phyloP scores from a whole-genome alignment of 2,113 vertebrate species.

The Rutilus rutilus region DNA sequence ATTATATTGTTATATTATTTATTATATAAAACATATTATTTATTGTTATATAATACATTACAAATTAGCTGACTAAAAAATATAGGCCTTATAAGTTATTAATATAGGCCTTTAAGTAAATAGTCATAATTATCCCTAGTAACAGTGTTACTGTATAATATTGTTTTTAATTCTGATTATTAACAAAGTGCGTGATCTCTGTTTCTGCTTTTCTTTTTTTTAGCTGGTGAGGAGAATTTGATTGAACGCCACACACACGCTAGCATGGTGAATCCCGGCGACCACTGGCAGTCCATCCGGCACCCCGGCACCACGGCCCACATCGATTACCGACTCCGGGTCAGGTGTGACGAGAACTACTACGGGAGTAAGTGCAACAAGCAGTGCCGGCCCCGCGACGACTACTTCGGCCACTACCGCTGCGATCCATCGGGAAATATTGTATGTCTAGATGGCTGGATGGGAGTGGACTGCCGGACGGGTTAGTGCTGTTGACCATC shows the following conservation, averaged over 20 bases:
- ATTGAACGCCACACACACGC: slow-evolving; percentile 87
- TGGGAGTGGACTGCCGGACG: slow-evolving; percentile 87
- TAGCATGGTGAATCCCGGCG: slow-evolving; percentile 92
- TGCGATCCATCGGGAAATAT: slow-evolving; percentile 90
- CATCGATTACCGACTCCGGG: slow-evolving; percentile 85
- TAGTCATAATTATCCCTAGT: neutral
- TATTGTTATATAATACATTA: too few species aligned
- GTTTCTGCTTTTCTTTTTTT: neutral
- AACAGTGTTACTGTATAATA: neutral
- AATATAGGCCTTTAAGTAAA: neutral
- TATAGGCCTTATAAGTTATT: neutral
- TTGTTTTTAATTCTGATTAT: neutral
- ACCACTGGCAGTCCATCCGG: slow-evolving; percentile 84
- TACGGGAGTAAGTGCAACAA: slow-evolving; percentile 93
- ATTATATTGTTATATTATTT: neutral
- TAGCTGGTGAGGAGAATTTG: slow-evolving; percentile 77
- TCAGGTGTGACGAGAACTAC: slow-evolving; percentile 91
- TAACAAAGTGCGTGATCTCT: neutral
- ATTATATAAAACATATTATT: too few species aligned
- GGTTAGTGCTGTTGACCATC: slow-evolving; percentile 71
- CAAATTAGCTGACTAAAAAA: neutral
- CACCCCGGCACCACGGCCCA: slow-evolving; percentile 86
- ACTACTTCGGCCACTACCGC: slow-evolving; percentile 93
- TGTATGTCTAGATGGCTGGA: slow-evolving; percentile 96
- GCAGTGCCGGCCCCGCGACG: slow-evolving; percentile 88